Conservation (phyloP, 2,113 vertebrate species). For the Paraplagusia blochii region DNA sequence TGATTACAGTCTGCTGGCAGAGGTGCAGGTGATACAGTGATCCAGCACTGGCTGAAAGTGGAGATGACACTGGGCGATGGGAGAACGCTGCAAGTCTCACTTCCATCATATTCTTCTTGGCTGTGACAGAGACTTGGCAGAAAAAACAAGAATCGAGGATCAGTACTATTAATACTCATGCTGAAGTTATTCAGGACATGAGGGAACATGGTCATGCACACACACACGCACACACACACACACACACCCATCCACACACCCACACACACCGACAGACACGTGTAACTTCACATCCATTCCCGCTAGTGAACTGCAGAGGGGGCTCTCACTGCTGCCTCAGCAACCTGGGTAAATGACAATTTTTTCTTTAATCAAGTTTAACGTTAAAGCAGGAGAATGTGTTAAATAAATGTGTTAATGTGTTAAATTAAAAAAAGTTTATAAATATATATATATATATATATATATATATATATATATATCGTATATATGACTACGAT, state of each 20-base stretch:
- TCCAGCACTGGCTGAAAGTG: background rate
- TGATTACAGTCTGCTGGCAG: conserved; percentile 11
- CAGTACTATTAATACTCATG: conserved; percentile 47
- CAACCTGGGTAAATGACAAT: conserved; percentile 18
- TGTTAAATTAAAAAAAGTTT: too few species aligned
- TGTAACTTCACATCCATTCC: conserved; percentile 14
- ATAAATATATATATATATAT: too few species aligned
- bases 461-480: too few species aligned
- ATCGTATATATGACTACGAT: too few species aligned
- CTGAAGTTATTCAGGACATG: conserved; percentile 47
- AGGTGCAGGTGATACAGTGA: conserved; percentile 1
- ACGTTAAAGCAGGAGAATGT: background rate
- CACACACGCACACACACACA: background rate
- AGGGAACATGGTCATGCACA: conserved; percentile 15
- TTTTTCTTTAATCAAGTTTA: background rate
- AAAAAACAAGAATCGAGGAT: conserved; percentile 9
- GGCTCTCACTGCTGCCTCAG: conserved; percentile 49
- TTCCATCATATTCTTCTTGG: conserved; percentile 21
- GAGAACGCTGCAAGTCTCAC: background rate
- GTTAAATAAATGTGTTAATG: too few species aligned
- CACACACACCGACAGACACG: background rate
- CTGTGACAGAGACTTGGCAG: conserved; percentile 26
- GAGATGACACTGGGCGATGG: background rate
- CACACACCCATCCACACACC: background rate
- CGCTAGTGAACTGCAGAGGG: conserved; percentile 59